Evolutionary conservation across 2,888 invertebrate genomes (phyloP).

Genomic region (Salpingus planirostris): DNA sequence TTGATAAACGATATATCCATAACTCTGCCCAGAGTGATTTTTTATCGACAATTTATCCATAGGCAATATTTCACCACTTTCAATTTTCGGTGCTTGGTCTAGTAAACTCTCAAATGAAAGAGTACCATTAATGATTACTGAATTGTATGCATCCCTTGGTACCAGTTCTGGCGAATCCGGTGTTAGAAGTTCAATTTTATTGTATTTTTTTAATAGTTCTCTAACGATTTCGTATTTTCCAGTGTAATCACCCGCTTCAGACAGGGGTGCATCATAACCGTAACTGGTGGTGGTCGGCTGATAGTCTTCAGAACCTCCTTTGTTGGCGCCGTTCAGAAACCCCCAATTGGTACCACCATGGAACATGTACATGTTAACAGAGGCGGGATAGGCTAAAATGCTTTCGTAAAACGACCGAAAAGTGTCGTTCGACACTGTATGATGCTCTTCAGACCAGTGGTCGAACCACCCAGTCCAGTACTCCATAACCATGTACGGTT

Average conservation of each 20-base stretch:
- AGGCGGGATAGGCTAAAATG: conserved; percentile 31
- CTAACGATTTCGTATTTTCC: conserved; percentile 67
- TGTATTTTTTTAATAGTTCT: conserved; percentile 40
- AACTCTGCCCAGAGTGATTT: conserved; percentile 45
- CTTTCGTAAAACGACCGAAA: conserved; percentile 24
- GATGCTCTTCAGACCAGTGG: conserved; percentile 43
- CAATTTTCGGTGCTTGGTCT: background rate
- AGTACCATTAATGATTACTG: conserved; percentile 21
- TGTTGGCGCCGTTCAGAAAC: conserved; percentile 40
- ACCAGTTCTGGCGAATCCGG: conserved; percentile 33
- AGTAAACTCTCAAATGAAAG: conserved; percentile 19
- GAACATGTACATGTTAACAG: conserved; percentile 87
- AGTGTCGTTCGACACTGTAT: conserved; percentile 18
- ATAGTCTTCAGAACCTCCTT: conserved; percentile 23
- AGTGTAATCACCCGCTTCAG: conserved; percentile 84
- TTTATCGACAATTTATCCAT: conserved; percentile 38
- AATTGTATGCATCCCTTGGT: conserved; percentile 31
- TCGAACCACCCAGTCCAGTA: conserved; percentile 57
- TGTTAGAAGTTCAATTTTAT: conserved; percentile 26
- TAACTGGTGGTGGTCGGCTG: conserved; percentile 42
- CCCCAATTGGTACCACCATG: conserved; percentile 83
- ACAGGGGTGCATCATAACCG: conserved; percentile 74
- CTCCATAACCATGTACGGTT: conserved; percentile 51
- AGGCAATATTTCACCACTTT: conserved; percentile 17
- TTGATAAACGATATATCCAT: conserved; percentile 48